A percentile compares a stretch with the other conserved stretches of the same genome.
phyloP scores from a whole-genome alignment of 2,113 vertebrate genomes.

The Sylvia atricapilla region DNA sequence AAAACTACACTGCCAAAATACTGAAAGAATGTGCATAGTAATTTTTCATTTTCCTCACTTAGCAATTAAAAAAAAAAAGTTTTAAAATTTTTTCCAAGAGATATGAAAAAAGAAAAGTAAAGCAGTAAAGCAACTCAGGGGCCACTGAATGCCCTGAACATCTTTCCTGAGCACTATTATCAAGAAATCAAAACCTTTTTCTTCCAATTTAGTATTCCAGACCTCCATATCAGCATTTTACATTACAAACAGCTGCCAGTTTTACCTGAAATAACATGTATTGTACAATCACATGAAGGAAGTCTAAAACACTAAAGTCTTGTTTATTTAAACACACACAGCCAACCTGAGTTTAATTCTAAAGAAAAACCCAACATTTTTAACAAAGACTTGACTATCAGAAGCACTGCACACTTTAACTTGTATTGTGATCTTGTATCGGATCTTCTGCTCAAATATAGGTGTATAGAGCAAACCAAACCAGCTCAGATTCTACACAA shows the following conservation, averaged over 20 bases:
- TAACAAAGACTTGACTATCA: not conserved
- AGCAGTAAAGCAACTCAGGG: not conserved
- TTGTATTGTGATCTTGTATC: not conserved
- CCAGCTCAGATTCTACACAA: not conserved
- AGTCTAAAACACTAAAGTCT: not conserved
- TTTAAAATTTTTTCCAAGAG: not conserved
- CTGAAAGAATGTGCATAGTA: not conserved
- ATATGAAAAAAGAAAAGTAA: not conserved
- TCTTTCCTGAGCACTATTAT: not conserved
- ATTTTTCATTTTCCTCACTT: not conserved
- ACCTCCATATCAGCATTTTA: not conserved
- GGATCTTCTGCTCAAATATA: not conserved
- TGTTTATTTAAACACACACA: not conserved
- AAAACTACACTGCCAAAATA: not conserved
- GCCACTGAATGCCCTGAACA: not conserved
- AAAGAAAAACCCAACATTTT: not conserved
- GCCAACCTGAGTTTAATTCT: not conserved
- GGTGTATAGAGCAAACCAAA: not conserved
- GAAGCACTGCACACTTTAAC: not conserved
- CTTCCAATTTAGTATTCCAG: not conserved
- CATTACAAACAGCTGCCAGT: not conserved
- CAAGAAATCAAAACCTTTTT: not conserved
- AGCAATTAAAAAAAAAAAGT: not conserved
- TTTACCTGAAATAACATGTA: not conserved
- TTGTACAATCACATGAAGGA: not conserved